A percentile compares a stretch with the other conserved stretches of the same genome.
These are phyloP conservation scores for Platypus cylindrus DNA, from an alignment of 2,888 invertebrate genomes.

Conservation along the genomic window DNA sequence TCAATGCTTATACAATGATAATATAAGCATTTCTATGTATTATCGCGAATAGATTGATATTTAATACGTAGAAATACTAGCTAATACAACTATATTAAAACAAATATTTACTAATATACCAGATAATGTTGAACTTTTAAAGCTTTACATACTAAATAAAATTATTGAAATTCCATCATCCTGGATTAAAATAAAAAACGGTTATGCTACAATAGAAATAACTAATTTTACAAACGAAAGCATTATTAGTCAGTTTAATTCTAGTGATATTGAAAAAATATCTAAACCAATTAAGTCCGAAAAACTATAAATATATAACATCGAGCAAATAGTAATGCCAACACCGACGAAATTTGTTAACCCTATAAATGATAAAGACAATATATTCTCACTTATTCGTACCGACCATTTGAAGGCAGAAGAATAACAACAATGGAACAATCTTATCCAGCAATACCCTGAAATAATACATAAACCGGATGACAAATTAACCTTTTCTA, in stretches of 20 bases:
- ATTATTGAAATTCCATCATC: slow-evolving; percentile 1
- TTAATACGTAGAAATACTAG: slow-evolving; percentile 1
- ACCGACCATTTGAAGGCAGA: slow-evolving; percentile 2
- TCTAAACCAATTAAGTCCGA: neutral
- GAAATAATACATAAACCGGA: neutral
- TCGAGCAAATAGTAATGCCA: slow-evolving; percentile 3
- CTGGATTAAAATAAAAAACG: slow-evolving; percentile 1
- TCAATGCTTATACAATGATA: neutral
- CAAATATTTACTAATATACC: slow-evolving; percentile 1
- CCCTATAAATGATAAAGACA: neutral
- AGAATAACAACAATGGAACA: too few species aligned
- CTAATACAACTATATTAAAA: slow-evolving; percentile 1
- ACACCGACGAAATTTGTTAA: neutral
- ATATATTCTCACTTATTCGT: neutral
- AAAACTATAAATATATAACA: slow-evolving; percentile 1
- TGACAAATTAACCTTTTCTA: slow-evolving; percentile 4
- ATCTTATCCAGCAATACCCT: neutral
- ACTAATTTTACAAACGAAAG: slow-evolving; percentile 1
- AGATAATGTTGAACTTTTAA: slow-evolving; percentile 2
- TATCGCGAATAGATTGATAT: slow-evolving; percentile 1
- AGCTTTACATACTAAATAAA: neutral
- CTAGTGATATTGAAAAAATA: slow-evolving; percentile 2
- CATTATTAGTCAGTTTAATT: slow-evolving; percentile 1
- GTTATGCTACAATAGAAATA: slow-evolving; percentile 3
- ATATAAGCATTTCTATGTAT: slow-evolving; percentile 1